Percentiles rank a stretch among this genome's conserved stretches.
Evolutionary conservation across 2,888 invertebrate genomes (phyloP).

Genomic region (Eurois occulta): DNA sequence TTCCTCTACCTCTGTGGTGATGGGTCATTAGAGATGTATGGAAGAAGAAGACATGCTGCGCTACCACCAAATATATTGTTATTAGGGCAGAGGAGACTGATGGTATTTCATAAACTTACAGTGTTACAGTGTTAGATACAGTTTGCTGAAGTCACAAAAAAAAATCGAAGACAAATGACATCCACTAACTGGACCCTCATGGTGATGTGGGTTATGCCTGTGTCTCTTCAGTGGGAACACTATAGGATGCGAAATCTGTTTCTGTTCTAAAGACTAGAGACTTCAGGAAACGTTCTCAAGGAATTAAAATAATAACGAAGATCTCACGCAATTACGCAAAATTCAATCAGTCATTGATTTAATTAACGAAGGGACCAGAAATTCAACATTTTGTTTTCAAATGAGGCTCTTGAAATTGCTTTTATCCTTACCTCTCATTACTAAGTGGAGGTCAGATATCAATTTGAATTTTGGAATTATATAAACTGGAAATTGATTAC

Average conservation of each 20-base stretch:
- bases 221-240: neutral
- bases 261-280: neutral
- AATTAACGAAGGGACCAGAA: conserved; percentile 31
- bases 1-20: neutral
- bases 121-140: too few relatives aligned
- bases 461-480: conserved; percentile 24
- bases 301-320: conserved; percentile 15
- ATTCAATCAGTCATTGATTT: conserved; percentile 37
- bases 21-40: neutral
- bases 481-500: conserved; percentile 11
- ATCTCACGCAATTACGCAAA: conserved; percentile 12
- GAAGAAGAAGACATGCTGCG: neutral
- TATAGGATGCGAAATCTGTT: neutral
- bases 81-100: neutral
- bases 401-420: conserved; percentile 17
- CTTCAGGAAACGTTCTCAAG: neutral
- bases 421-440: conserved; percentile 6
- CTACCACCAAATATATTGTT: neutral
- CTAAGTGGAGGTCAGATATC: conserved; percentile 19
- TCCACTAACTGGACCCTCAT: neutral
- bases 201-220: neutral
- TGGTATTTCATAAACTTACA: too few relatives aligned
- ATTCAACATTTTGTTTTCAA: conserved; percentile 23
- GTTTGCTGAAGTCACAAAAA: too few relatives aligned
- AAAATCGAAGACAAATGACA: neutral